phyloP scores from a whole-genome alignment of 2,888 invertebrate species.

The Drosophila recens region DNA sequence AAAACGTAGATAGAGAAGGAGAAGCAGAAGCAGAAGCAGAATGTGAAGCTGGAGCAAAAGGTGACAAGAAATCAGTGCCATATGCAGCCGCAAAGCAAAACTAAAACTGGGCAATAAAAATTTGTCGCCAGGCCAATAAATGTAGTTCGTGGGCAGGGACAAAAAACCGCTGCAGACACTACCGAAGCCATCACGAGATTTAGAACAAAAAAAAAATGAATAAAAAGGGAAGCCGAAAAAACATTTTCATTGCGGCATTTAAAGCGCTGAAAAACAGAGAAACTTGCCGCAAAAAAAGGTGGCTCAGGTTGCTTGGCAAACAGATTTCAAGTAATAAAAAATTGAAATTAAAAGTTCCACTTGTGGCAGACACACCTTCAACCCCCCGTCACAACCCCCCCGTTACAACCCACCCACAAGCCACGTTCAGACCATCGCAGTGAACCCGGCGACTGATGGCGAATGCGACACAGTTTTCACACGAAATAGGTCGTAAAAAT shows the following conservation, averaged over 20 bases:
- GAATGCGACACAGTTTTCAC: constrained; percentile 64
- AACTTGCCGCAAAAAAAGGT: constrained; percentile 37
- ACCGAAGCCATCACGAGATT: constrained; percentile 29
- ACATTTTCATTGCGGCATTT: constrained; percentile 66
- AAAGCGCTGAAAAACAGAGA: constrained; percentile 40
- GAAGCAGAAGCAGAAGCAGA: too few relatives aligned
- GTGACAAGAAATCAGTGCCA: constrained; percentile 61
- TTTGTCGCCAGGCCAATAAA: constrained; percentile 78
- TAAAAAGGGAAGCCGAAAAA: constrained; percentile 43
- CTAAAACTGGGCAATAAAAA: constrained; percentile 75
- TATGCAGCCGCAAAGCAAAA: constrained; percentile 65
- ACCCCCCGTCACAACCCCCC: not conserved
- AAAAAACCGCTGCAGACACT: constrained; percentile 17
- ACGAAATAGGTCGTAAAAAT: constrained; percentile 70
- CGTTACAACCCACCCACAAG: too few relatives aligned
- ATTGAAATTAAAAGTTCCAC: constrained; percentile 75
- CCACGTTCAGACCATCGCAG: not conserved
- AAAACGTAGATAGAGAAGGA: not conserved
- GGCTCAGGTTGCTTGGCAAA: constrained; percentile 49
- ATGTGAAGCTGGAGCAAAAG: not conserved
- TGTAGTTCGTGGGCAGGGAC: constrained; percentile 46
- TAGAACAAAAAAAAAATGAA: constrained; percentile 3
- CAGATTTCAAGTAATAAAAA: constrained; percentile 70
- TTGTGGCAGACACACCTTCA: constrained; percentile 36
- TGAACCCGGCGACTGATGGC: constrained; percentile 1